Evolutionary conservation across 1,140 invertebrate genomes (phyloP), one percentile per base, ranked within the genome.

Genomic region (Eriocheir sinensis): DNA sequence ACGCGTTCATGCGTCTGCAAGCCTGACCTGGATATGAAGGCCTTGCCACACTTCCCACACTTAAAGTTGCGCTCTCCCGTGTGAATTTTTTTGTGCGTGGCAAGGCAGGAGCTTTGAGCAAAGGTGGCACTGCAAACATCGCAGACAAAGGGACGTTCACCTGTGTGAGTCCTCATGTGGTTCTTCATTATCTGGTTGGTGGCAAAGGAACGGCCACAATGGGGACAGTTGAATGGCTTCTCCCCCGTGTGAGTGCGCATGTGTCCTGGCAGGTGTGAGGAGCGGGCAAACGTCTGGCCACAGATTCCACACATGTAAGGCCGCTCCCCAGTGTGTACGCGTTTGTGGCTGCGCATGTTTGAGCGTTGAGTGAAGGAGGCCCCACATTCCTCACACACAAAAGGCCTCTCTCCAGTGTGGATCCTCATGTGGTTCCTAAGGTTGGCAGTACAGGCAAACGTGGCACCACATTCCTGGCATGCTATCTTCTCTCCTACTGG

Each of bases 361-460:
- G 95, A 96, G 48, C 93, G 88, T 72, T 95, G 94, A 30, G 95
- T 95, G 86, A 96, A 96, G 27, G 90, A 92, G 81, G 90, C 91
- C 3, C 94, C 95, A 85, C 95, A 96, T 60, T 93, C 94, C 41
- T 95, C 95, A 85, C 95, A 99, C 95, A 98, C 98, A 97, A 99
- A 99, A 0, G 99, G 99, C 96, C 99, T 99, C 96, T 99, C 98
- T 21, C 99, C 98, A 80, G 98, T 98, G 96, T 98, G 98, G 0
- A 98, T 98, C 60, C 98, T 97, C 93, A 98, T 98, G 96, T 98
- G 99, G 17, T 99, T 96, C 80, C 95, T 95, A 9, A 96, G 94
- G 41, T 96, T 95, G 38, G 94, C 94, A 38, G 44, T 40, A 81
- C 94, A 95, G 2, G 94, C 94, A 92, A 95, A 95, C 32, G 94